Percentiles rank a stretch among this genome's conserved stretches.
phyloP scores from a whole-genome alignment of 2,888 invertebrate genomes.

The Oegoconia quadripuncta region DNA sequence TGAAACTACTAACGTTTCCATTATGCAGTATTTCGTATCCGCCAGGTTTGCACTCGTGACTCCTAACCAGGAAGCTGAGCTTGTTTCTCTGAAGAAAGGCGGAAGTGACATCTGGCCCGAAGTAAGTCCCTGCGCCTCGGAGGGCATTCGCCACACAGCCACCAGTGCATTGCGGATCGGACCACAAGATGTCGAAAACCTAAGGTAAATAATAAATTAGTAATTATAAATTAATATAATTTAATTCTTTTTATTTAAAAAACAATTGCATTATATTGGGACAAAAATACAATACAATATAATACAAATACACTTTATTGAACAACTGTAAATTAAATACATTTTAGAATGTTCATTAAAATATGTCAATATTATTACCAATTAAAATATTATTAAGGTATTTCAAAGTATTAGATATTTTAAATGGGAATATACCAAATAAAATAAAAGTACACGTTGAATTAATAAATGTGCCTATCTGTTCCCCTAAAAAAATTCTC shows the following conservation, averaged over 20 bases:
- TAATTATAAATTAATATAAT: not conserved
- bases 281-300: too few relatives aligned
- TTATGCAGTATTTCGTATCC: slow-evolving; percentile 94
- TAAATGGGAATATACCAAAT: too few relatives aligned
- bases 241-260: not conserved
- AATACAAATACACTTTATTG: too few relatives aligned
- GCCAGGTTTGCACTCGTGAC: slow-evolving; percentile 96
- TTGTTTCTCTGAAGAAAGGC: slow-evolving; percentile 88
- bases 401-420: too few relatives aligned
- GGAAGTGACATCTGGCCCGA: slow-evolving; percentile 93
- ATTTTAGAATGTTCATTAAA: too few relatives aligned
- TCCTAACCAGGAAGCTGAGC: slow-evolving; percentile 88
- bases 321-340: too few relatives aligned
- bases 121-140: slow-evolving; percentile 95
- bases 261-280: too few relatives aligned
- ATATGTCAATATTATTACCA: too few relatives aligned
- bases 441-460: too few relatives aligned
- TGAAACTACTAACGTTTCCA: slow-evolving; percentile 81
- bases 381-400: too few relatives aligned
- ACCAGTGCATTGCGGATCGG: slow-evolving; percentile 89
- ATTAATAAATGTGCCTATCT: too few relatives aligned
- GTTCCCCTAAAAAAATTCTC: too few relatives aligned
- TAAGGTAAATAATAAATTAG: slow-evolving; percentile 35
- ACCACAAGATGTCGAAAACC: slow-evolving; percentile 97
- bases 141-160: slow-evolving; percentile 91